Evolutionary conservation across 2,797 vertebrate genomes (phyloP).

Genomic region (Microhierax caerulescens): DNA sequence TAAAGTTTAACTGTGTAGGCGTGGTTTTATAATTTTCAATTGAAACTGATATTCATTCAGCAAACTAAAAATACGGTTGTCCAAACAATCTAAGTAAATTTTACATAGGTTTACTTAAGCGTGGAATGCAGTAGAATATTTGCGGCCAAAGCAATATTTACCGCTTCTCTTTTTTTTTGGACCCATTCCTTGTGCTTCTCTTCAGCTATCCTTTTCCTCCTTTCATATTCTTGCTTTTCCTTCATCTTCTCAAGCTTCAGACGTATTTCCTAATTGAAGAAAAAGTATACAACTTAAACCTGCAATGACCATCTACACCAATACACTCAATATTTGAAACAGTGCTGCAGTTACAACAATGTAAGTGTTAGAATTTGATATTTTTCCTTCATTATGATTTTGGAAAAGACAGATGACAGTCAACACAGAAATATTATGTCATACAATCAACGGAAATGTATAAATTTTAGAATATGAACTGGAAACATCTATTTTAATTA

Average conservation of each 20-base stretch:
- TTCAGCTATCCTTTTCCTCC: constrained; percentile 81
- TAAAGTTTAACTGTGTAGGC: neutral
- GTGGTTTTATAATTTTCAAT: neutral
- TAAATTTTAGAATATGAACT: neutral
- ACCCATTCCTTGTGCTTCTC: constrained; percentile 89
- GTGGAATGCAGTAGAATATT: neutral
- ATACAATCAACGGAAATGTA: neutral
- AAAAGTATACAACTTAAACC: neutral
- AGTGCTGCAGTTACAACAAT: neutral
- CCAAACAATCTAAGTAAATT: neutral
- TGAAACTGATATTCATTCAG: neutral
- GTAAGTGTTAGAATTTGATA: neutral
- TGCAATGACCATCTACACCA: neutral
- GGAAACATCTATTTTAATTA: neutral
- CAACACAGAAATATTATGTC: neutral
- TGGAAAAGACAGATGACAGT: neutral
- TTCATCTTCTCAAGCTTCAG: constrained; percentile 77
- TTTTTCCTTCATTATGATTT: neutral
- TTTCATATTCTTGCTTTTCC: constrained; percentile 75
- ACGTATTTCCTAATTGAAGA: constrained; percentile 73
- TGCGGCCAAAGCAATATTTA: constrained; percentile 44
- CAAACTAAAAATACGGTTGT: neutral
- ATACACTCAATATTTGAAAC: neutral
- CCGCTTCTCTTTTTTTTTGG: constrained; percentile 86
- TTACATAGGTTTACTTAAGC: neutral